These are phyloP conservation scores for Notolepis coatsorum DNA, from an alignment of 2,797 vertebrate genomes.

Conservation along the genomic window DNA sequence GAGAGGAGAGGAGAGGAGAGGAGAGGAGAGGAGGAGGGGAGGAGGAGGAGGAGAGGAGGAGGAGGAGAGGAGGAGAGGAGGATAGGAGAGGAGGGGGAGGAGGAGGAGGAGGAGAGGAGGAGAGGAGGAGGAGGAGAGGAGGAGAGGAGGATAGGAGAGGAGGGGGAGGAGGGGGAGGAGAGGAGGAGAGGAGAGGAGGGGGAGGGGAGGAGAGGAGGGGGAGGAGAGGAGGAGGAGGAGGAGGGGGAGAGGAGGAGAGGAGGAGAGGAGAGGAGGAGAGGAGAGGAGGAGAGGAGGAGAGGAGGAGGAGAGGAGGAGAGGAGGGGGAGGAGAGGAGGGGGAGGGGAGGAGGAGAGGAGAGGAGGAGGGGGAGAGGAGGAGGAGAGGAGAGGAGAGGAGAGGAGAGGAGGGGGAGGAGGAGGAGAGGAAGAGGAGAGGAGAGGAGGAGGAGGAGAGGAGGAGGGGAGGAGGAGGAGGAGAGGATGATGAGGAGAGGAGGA, in stretches of 20 bases:
- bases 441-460: too few species aligned
- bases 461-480: too few species aligned
- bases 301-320: not conserved
- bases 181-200: not conserved
- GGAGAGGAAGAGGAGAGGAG: too few species aligned
- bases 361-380: too few species aligned
- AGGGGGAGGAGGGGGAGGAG: not conserved
- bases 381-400: too few species aligned
- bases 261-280: not conserved
- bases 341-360: too few species aligned
- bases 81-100: too few species aligned
- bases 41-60: not conserved
- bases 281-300: not conserved
- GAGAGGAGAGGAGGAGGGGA: not conserved
- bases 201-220: too few species aligned
- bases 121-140: not conserved
- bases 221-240: not conserved
- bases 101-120: not conserved
- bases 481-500: too few species aligned
- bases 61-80: not conserved
- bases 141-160: too few species aligned
- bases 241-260: not conserved
- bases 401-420: too few species aligned
- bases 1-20: not conserved
- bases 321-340: not conserved